phyloP scores from a whole-genome alignment of 2,113 vertebrate species.

The Osmerus mordax region DNA sequence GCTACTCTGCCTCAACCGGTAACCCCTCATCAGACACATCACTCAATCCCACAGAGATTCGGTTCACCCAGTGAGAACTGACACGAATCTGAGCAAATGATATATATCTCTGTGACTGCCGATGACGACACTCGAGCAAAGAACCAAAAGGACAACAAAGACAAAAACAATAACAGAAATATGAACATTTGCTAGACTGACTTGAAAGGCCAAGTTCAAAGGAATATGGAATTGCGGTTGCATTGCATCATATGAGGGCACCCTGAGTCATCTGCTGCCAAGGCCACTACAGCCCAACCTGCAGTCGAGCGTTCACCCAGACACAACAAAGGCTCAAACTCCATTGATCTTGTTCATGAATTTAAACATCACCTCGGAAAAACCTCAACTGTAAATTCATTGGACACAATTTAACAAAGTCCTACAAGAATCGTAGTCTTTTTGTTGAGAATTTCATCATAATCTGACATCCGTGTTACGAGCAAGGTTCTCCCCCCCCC shows the following conservation, averaged over 20 bases:
- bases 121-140: constrained; percentile 36
- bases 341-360: constrained; percentile 38
- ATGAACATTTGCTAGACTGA: constrained; percentile 59
- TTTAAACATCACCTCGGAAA: constrained; percentile 44
- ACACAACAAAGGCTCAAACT: constrained; percentile 36
- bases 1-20: too few species aligned
- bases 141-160: constrained; percentile 34
- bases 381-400: constrained; percentile 35
- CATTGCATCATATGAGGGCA: constrained; percentile 73
- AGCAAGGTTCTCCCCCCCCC: background rate
- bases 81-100: background rate
- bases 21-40: too few species aligned
- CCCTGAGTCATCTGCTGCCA: constrained; percentile 55
- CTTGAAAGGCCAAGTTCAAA: constrained; percentile 74
- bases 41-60: too few species aligned
- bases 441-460: constrained; percentile 58
- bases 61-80: background rate
- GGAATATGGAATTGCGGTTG: constrained; percentile 64
- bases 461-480: constrained; percentile 42
- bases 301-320: constrained; percentile 34
- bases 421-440: constrained; percentile 50
- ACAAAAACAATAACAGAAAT: constrained; percentile 48
- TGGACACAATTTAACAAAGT: constrained; percentile 43
- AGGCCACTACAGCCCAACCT: constrained; percentile 56
- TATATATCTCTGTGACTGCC: background rate